A percentile compares a stretch with the other conserved stretches of the same genome.
Conservation (phyloP, 2,113 vertebrate species). For the Otus sunia region DNA sequence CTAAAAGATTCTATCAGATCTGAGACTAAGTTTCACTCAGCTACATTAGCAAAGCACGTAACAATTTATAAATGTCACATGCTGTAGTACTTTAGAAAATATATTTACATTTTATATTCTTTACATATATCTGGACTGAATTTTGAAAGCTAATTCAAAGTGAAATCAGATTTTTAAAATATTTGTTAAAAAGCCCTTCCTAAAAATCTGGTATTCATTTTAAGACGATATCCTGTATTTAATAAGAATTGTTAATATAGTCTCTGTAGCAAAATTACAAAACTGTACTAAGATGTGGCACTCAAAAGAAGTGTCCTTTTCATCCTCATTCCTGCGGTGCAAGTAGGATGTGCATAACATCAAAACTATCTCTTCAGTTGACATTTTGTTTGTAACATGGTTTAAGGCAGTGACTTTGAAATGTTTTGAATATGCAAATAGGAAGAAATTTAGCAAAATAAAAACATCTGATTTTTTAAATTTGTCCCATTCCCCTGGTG, state of each 20-base stretch:
- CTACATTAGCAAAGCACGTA: conserved; percentile 35
- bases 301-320: conserved; percentile 32
- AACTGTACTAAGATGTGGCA: conserved; percentile 37
- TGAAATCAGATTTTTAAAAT: conserved; percentile 64
- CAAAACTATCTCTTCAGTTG: conserved; percentile 37
- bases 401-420: conserved; percentile 7
- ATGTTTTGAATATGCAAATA: conserved; percentile 47
- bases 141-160: conserved; percentile 58
- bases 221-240: conserved; percentile 37
- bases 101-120: conserved; percentile 53
- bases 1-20: conserved; percentile 55
- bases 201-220: conserved; percentile 61
- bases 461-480: conserved; percentile 26
- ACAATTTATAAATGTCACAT: conserved; percentile 56
- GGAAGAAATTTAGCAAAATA: conserved; percentile 41
- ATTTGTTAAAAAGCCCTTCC: conserved; percentile 42
- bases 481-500: background rate
- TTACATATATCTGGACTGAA: conserved; percentile 23
- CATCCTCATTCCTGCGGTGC: conserved; percentile 51
- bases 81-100: conserved; percentile 51
- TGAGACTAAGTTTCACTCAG: conserved; percentile 39
- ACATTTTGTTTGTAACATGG: conserved; percentile 13
- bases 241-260: conserved; percentile 59
- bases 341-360: conserved; percentile 48
- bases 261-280: conserved; percentile 55